Conservation (phyloP, 2,797 vertebrate genomes). For the Platyrinchus mystaceus region DNA sequence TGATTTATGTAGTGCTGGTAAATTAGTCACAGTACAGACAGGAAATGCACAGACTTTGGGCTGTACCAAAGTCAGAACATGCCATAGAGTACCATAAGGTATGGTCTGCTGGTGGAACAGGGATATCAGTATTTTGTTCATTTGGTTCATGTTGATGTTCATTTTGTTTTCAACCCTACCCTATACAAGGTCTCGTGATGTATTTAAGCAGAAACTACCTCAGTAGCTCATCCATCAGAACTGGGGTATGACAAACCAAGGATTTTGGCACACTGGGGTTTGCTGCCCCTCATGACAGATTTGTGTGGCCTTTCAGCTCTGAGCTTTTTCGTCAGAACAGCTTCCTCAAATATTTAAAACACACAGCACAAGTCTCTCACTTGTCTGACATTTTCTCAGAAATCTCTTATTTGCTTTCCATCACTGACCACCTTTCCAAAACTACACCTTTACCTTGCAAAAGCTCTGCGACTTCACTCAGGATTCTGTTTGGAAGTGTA, state of each 20-base stretch:
- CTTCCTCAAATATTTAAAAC: background rate
- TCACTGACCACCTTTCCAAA: background rate
- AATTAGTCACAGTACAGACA: background rate
- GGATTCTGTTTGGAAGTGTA: background rate
- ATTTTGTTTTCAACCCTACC: background rate
- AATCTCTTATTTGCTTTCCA: background rate
- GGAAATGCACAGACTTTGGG: background rate
- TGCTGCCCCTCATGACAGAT: background rate
- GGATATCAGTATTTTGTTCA: background rate
- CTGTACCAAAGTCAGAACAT: background rate
- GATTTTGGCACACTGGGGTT: background rate
- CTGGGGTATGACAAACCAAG: accelerated
- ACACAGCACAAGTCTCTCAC: background rate
- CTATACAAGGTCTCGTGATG: background rate
- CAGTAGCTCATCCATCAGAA: background rate
- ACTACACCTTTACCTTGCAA: background rate
- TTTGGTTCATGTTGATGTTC: background rate
- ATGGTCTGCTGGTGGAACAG: background rate
- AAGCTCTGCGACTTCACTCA: background rate
- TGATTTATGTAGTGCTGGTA: background rate
- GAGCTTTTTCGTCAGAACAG: background rate
- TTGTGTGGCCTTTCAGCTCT: background rate
- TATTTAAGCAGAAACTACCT: background rate
- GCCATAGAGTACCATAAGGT: background rate
- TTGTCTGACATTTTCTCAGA: background rate